Evolutionary conservation across 1,140 invertebrate genomes (phyloP).

Genomic region (Chironomus striatipennis): DNA sequence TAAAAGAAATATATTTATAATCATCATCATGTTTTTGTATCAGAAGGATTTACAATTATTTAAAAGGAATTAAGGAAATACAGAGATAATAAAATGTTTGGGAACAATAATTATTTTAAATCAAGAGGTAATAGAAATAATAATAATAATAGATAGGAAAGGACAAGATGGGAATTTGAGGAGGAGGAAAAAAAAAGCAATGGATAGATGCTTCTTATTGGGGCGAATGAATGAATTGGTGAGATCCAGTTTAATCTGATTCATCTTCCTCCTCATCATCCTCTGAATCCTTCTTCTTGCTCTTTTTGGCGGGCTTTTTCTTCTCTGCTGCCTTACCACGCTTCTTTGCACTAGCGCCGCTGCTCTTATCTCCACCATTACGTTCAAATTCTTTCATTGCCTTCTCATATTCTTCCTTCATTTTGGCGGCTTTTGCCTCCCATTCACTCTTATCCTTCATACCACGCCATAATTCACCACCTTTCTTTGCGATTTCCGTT

Average conservation of each 20-base stretch:
- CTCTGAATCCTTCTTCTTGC: slow-evolving; percentile 44
- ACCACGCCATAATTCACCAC: slow-evolving; percentile 73
- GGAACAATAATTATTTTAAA: too few relatives aligned
- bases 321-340: slow-evolving; percentile 41
- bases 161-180: background rate
- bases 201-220: background rate
- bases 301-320: slow-evolving; percentile 35
- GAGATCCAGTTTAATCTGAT: slow-evolving; percentile 30
- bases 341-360: slow-evolving; percentile 45
- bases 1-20: too few relatives aligned
- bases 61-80: too few relatives aligned
- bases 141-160: background rate
- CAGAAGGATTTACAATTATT: too few relatives aligned
- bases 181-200: background rate
- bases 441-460: slow-evolving; percentile 74
- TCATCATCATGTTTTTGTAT: too few relatives aligned
- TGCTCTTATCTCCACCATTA: slow-evolving; percentile 49
- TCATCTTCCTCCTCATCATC: slow-evolving; percentile 39
- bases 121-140: too few relatives aligned
- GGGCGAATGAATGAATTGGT: background rate
- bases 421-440: slow-evolving; percentile 75
- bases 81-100: too few relatives aligned
- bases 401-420: slow-evolving; percentile 76
- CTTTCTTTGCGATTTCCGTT: slow-evolving; percentile 75
- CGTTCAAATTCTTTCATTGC: slow-evolving; percentile 85